These are phyloP conservation scores for Chloroceryle aenea DNA, from an alignment of 2,113 vertebrate genomes.

Conservation along the genomic window DNA sequence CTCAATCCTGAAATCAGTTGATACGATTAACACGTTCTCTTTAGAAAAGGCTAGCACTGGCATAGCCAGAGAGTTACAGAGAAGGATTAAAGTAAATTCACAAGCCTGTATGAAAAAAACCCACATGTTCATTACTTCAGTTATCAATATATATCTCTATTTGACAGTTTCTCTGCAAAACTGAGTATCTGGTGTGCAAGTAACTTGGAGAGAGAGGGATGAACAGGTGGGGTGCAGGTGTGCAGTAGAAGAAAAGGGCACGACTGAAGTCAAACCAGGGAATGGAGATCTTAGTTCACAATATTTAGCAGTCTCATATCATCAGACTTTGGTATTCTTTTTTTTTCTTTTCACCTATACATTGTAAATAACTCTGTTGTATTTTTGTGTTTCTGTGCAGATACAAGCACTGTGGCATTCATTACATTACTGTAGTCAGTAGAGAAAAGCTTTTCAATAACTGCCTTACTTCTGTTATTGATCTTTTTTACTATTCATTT, in stretches of 20 bases:
- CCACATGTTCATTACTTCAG: background rate
- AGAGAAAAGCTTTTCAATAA: conserved; percentile 24
- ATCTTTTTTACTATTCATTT: conserved; percentile 35
- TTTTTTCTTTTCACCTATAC: background rate
- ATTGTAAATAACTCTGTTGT: background rate
- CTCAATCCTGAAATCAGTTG: background rate
- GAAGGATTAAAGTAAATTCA: background rate
- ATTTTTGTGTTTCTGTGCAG: background rate
- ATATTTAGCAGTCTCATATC: background rate
- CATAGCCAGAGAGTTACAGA: background rate
- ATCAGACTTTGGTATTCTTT: background rate
- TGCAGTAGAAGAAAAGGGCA: background rate
- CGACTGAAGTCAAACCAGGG: background rate
- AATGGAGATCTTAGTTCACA: background rate
- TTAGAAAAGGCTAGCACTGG: background rate
- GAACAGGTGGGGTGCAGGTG: background rate
- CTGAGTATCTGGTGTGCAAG: background rate
- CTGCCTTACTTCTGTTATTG: conserved; percentile 29
- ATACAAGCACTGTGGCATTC: background rate
- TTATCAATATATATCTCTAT: background rate
- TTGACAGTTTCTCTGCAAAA: background rate
- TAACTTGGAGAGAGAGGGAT: background rate
- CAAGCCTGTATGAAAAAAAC: background rate
- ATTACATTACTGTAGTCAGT: background rate
- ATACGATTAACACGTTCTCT: background rate